Evolutionary conservation across 2,797 vertebrate genomes (phyloP).

Genomic region (Danio albolineatus): DNA sequence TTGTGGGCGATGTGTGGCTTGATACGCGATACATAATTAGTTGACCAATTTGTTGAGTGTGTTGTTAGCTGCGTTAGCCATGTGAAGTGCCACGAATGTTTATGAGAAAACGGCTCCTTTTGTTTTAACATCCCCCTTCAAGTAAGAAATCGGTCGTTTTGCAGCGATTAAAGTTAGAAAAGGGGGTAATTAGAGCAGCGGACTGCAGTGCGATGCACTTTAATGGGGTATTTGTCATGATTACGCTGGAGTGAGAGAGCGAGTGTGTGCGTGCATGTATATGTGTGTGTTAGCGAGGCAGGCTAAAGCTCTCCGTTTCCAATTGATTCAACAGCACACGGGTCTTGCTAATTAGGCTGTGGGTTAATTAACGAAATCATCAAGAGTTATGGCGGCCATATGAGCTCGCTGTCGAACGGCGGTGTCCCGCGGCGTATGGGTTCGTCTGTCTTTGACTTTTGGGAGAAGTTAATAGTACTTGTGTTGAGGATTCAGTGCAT

Average conservation of each 20-base stretch:
- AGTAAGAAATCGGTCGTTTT: conserved; percentile 21
- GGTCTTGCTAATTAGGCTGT: conserved; percentile 79
- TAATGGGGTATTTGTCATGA: conserved; percentile 42
- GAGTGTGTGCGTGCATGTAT: background rate
- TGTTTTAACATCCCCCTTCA: conserved; percentile 48
- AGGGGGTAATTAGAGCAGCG: conserved; percentile 16
- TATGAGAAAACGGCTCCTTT: conserved; percentile 37
- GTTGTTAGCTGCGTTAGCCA: conserved; percentile 65
- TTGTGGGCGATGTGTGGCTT: conserved; percentile 66
- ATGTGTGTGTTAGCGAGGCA: conserved; percentile 43
- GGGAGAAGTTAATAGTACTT: conserved; percentile 59
- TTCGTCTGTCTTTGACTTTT: conserved; percentile 56
- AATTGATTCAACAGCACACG: conserved; percentile 78
- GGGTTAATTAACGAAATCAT: conserved; percentile 77
- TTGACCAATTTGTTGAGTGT: conserved; percentile 81
- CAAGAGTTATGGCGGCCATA: conserved; percentile 15
- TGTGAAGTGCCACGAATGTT: conserved; percentile 62
- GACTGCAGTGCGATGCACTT: conserved; percentile 9
- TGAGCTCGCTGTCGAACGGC: conserved; percentile 21
- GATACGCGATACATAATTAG: conserved; percentile 74
- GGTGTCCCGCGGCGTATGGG: conserved; percentile 23
- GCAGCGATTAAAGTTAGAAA: conserved; percentile 30
- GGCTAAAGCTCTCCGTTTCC: conserved; percentile 66
- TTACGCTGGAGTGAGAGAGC: conserved; percentile 39
- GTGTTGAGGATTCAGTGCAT: conserved; percentile 48